Evolutionary conservation across 2,113 vertebrate species (phyloP), one percentile per base, ranked within the genome.

Genomic region (Lipophrys pholis): DNA sequence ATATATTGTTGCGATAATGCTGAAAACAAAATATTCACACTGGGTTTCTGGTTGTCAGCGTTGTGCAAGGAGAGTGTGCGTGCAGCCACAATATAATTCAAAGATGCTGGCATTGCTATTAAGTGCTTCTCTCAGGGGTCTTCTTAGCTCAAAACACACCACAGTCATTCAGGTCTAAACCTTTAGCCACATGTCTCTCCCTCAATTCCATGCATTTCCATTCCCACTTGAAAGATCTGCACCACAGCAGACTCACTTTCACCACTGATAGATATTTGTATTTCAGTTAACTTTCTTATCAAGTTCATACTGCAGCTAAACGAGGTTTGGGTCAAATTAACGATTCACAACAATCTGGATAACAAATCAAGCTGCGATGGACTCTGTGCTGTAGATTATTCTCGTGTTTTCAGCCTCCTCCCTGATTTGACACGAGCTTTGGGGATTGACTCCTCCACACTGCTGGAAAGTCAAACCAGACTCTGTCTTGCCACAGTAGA

Each of bases 341-440:
- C 21, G 73, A 52, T 63, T 15, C 5, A 56, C 9, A 30, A 43
- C 51, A 40, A 21, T 81, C 67, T 79, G 78, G 30, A 70, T 70
- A 66, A 59, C 56, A 74, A 66, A 76, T 78, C 64, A 82, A 61
- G 43, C 52, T 36, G 61, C 69, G 38, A 40, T 69, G 56, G 67
- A 76, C 81, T 73, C 21, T 30, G 21, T 4, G 21, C 58, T 70
- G 67, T 69, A 30, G 40, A 51, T 61, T 56, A 73, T 69, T 72
- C 60, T 78, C 53, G 10, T 79, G 78, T 80, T 65, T 72, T 81
- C 58, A 60, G 46, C 45, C 54, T 75, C 86, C 85, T 85, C 53
- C 69, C 76, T 62, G 67, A 61, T 82, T 90, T 88, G 84, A 88
- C 74, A 86, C 81, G 46, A 79, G 69, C 68, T 72, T 77, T 74